Evolutionary conservation across 2,888 invertebrate genomes (phyloP).

Genomic region (Elysia crispata): DNA sequence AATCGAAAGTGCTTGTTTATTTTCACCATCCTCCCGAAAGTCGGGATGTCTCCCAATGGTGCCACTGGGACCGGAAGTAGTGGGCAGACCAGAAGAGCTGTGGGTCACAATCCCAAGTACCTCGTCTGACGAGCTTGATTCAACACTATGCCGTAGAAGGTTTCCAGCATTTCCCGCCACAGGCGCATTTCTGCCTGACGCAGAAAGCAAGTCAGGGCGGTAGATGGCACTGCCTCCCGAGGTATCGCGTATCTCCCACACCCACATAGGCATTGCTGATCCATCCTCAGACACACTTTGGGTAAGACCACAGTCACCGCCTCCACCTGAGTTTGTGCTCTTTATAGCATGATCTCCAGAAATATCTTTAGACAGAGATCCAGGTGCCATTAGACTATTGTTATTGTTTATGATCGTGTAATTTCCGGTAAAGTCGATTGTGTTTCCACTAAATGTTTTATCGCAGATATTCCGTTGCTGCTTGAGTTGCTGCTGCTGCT

Average conservation of each 20-base stretch:
- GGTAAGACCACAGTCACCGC: neutral
- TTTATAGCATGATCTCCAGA: too few relatives aligned
- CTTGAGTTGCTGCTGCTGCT: too few relatives aligned
- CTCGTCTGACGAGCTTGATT: constrained; percentile 11
- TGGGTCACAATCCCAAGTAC: constrained; percentile 2
- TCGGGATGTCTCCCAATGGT: too few relatives aligned
- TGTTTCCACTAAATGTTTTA: too few relatives aligned
- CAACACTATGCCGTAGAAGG: neutral
- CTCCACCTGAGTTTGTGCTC: neutral
- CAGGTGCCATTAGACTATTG: too few relatives aligned
- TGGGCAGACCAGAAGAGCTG: neutral
- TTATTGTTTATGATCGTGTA: too few relatives aligned
- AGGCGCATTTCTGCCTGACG: neutral
- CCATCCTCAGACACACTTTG: neutral
- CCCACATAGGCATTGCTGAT: constrained; percentile 17
- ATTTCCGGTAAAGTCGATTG: too few relatives aligned
- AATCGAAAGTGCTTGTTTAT: constrained; percentile 40
- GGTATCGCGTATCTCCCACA: constrained; percentile 5
- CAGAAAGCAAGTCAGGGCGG: constrained; percentile 12
- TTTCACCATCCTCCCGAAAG: neutral
- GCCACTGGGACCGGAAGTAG: too few relatives aligned
- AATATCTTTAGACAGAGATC: too few relatives aligned
- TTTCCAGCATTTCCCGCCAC: neutral
- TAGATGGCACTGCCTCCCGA: neutral
- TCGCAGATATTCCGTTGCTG: too few relatives aligned